Base-by-base conservation (phyloP, 2,113 vertebrate genomes). In the Sturnus vulgaris region DNA sequence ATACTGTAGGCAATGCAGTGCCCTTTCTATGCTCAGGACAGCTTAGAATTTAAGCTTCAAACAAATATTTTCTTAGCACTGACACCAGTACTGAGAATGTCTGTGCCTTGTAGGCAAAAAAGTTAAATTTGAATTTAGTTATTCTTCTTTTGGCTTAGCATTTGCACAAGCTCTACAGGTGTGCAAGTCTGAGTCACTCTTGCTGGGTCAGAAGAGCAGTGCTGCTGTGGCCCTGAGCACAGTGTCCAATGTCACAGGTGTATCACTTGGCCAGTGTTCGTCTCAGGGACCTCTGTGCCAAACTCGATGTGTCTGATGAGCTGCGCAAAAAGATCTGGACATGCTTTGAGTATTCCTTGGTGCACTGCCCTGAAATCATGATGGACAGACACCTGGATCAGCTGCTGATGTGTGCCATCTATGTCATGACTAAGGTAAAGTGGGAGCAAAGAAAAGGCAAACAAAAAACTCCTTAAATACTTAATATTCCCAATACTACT, bases 301-400 rank as follows among this genome's bases (percentile, higher is more conserved):
- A 98, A 68, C 96, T 98, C 1, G 98, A 98, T 30, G 97, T 98
- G 79, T 89, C 97, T 2, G 97, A 98, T 60, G 98, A 98, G 56
- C 97, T 98, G 52, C 97, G 98, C 80, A 98, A 97, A 60, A 98
- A 98, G 93, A 98, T 98, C 90, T 98, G 98, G 98, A 98, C 98
- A 0, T 98, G 98, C 76, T 98, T 98, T 91, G 98, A 98, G 81
- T 98, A 98, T 68, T 98, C 98, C 39, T 82, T 98, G 85, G 96
- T 98, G 72, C 98, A 98, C 52, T 98, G 96, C 87, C 97, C 98
- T 22, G 97, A 98, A 44, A 96, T 98, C 63, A 98, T 98, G 98
- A 98, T 97, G 97, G 98, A 98, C 57, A 97, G 98, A 46, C 98
- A 98, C 66, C 73, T 98, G 93, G 98, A 98, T 70, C 98, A 98